Base-by-base conservation (phyloP, 2,797 vertebrate genomes). In the Phoebastria nigripes region DNA sequence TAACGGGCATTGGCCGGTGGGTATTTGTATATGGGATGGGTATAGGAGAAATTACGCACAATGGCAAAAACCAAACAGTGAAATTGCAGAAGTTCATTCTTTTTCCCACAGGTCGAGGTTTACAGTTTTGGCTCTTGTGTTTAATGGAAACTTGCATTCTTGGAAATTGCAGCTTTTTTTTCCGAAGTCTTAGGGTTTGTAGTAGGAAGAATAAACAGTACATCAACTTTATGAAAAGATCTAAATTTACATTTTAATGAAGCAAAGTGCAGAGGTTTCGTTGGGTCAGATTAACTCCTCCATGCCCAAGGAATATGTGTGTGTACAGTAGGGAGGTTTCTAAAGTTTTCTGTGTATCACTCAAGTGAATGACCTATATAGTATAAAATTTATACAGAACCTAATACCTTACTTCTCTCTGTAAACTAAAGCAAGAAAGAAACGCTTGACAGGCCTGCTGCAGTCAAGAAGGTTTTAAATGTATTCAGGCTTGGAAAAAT, bases 81-180 rank as follows among this genome's bases (percentile, higher is more conserved):
- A 63, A 74, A 70, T 82, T 15, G 22, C 65, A 67, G 47, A 73
- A 88, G 76, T 67, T 89, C n/a, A 4, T 81, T 91, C 31, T 33
- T 66, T 78, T 96, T 94, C 95, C 90, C 87, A 91, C 73, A 93
- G 78, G 82, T 94, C 85, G 55, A 89, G 51, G 70, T 91, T 93
- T 87, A 59, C 47, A 82, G 52, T 91, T 89, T 96, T 98, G 95
- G 93, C 96, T 70, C 78, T 54, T 28, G 52, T 73, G 70, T 77
- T 96, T 95, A 97, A 97, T 96, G 97, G 97, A 98, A 98, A 97
- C 78, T 98, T 97, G 77, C 94, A 95, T 98, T 98, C 97, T 95
- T 97, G 97, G 94, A 97, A 97, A 94, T 96, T 59, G 56, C 35
- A 58, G 81, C 26, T 73, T 39, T 89, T 89, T 91, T 78, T 73